Percentiles rank a stretch among this genome's conserved stretches.
Evolutionary conservation across 1,140 invertebrate genomes (phyloP).

Genomic region (Drosophila rhopaloa): DNA sequence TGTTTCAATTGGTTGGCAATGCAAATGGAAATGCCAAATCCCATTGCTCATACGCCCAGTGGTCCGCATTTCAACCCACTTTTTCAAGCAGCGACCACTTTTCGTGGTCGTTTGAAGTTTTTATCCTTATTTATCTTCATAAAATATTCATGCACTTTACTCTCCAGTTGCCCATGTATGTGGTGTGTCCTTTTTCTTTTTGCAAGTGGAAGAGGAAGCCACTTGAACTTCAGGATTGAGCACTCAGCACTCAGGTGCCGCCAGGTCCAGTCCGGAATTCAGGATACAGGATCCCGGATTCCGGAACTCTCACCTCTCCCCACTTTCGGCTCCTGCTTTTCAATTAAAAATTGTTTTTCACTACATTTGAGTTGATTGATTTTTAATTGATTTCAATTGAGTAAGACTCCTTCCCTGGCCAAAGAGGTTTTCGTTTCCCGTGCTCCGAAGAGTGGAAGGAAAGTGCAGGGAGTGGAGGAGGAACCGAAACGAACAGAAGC

Average conservation of each 20-base stretch:
- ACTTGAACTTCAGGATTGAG: slow-evolving; percentile 65
- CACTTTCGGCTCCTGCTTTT: slow-evolving; percentile 58
- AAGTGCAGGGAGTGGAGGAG: neutral
- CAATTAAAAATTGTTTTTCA: slow-evolving; percentile 83
- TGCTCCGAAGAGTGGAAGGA: slow-evolving; percentile 10
- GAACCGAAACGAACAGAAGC: slow-evolving; percentile 36
- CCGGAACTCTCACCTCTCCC: neutral
- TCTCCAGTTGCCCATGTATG: slow-evolving; percentile 23
- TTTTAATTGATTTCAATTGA: slow-evolving; percentile 83
- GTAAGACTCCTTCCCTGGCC: slow-evolving; percentile 31
- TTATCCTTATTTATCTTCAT: slow-evolving; percentile 83
- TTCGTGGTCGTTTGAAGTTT: slow-evolving; percentile 78
- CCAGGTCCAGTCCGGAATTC: slow-evolving; percentile 24
- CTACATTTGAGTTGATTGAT: slow-evolving; percentile 83
- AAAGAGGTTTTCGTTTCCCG: neutral
- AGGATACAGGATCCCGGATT: slow-evolving; percentile 1
- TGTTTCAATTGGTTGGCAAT: slow-evolving; percentile 26
- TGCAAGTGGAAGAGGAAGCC: slow-evolving; percentile 41
- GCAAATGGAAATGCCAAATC: slow-evolving; percentile 58
- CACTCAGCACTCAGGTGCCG: slow-evolving; percentile 37
- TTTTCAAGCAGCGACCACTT: slow-evolving; percentile 54
- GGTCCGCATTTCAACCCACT: slow-evolving; percentile 6
- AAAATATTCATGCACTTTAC: slow-evolving; percentile 81
- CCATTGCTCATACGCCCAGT: slow-evolving; percentile 69
- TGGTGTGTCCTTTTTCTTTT: slow-evolving; percentile 7